phyloP scores from a whole-genome alignment of 2,888 invertebrate species.

The Tetropium fuscum region DNA sequence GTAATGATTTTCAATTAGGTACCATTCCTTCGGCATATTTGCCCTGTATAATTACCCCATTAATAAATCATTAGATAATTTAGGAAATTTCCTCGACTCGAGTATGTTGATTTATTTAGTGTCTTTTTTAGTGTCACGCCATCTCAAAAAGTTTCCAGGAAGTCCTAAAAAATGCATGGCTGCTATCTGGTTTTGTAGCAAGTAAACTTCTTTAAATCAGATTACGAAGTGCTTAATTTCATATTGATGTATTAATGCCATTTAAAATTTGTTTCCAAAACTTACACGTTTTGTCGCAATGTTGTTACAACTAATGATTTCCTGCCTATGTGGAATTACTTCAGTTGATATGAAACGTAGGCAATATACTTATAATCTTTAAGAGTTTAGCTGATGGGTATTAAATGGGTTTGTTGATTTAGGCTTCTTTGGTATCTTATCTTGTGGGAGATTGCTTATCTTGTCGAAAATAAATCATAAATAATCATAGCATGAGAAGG shows the following conservation, averaged over 20 bases:
- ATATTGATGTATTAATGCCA: constrained; percentile 11
- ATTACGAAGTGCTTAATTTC: constrained; percentile 11
- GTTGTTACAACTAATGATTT: constrained; percentile 6
- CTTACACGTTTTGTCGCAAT: neutral
- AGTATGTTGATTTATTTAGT: constrained; percentile 29
- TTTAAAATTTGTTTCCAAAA: constrained; percentile 14
- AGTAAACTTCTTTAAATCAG: constrained; percentile 19
- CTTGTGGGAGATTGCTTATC: too few relatives aligned
- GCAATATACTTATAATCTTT: too few relatives aligned
- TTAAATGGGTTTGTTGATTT: too few relatives aligned
- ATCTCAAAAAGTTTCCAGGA: constrained; percentile 21
- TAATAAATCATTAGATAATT: constrained; percentile 27
- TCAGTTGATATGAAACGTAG: too few relatives aligned
- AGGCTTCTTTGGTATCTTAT: too few relatives aligned
- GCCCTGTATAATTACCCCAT: constrained; percentile 27
- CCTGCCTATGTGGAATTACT: neutral
- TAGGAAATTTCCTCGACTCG: constrained; percentile 8
- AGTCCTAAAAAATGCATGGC: constrained; percentile 25
- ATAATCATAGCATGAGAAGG: too few relatives aligned
- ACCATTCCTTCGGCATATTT: constrained; percentile 10
- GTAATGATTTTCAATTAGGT: constrained; percentile 19
- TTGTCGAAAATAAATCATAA: too few relatives aligned
- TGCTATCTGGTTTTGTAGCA: constrained; percentile 12
- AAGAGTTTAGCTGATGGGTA: too few relatives aligned
- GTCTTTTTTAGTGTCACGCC: constrained; percentile 25